A percentile compares a stretch with the other conserved stretches of the same genome.
phyloP scores from a whole-genome alignment of 2,113 vertebrate genomes.

The Crotophaga sulcirostris region DNA sequence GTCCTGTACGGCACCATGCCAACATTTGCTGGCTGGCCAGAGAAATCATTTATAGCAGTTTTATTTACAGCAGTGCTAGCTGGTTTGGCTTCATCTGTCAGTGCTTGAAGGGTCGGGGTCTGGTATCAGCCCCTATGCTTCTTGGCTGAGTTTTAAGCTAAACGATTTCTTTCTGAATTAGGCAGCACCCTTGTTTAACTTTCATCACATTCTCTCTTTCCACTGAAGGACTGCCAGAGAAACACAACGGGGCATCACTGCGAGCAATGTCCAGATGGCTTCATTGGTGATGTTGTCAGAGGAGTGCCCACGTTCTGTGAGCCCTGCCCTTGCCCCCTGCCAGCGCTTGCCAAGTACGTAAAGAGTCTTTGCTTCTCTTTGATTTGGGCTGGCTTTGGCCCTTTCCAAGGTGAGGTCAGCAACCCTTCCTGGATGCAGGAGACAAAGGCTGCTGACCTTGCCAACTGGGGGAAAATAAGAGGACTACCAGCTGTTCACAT shows the following conservation, averaged over 20 bases:
- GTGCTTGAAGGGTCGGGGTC: background rate
- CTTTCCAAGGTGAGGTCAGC: background rate
- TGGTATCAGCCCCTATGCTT: background rate
- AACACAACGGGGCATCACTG: conserved; percentile 91
- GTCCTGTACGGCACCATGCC: background rate
- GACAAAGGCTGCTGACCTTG: background rate
- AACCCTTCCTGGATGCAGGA: background rate
- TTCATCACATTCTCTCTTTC: background rate
- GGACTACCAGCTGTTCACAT: background rate
- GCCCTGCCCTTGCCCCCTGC: conserved; percentile 89
- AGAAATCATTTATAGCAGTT: background rate
- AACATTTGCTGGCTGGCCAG: background rate
- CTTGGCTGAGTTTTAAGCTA: background rate
- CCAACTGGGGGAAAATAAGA: background rate
- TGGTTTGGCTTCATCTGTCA: background rate
- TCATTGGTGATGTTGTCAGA: conserved; percentile 66
- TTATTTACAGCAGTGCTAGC: background rate
- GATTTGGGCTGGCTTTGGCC: background rate
- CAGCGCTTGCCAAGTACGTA: conserved; percentile 85
- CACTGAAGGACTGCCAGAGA: conserved; percentile 83
- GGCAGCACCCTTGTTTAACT: background rate
- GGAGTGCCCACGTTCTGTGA: conserved; percentile 75
- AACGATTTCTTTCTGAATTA: background rate
- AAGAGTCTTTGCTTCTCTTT: background rate
- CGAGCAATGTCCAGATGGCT: conserved; percentile 88